Evolutionary conservation across 2,113 vertebrate genomes (phyloP).

Genomic region (Rallus limicola): DNA sequence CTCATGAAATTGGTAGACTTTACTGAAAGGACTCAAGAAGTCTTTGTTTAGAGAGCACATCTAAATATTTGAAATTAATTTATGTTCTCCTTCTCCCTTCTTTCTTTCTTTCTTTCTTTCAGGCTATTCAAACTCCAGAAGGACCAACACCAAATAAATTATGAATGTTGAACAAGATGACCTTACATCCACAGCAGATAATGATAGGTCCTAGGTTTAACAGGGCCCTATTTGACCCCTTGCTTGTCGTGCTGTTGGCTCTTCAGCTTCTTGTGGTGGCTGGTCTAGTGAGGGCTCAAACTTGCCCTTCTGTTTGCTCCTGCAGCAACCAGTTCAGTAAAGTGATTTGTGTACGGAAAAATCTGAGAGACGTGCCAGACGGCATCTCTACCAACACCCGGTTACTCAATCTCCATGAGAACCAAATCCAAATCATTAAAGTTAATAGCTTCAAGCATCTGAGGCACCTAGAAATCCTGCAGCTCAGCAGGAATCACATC

Average conservation of each 20-base stretch:
- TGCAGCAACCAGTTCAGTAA: conserved; percentile 99
- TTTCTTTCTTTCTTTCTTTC: conserved; percentile 65
- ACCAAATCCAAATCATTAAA: conserved; percentile 98
- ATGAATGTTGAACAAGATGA: conserved; percentile 99
- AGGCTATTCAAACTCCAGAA: conserved; percentile 85
- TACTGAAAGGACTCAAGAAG: neutral
- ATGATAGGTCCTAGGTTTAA: conserved; percentile 99
- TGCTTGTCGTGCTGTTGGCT: conserved; percentile 97
- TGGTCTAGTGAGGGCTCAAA: conserved; percentile 96
- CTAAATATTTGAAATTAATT: neutral
- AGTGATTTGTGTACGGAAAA: conserved; percentile 95
- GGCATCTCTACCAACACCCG: conserved; percentile 98
- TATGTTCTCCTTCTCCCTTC: conserved; percentile 49
- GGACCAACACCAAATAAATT: conserved; percentile 95
- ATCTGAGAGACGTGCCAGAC: conserved; percentile 96
- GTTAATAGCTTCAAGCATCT: conserved; percentile 99
- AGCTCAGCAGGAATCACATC: conserved; percentile 98
- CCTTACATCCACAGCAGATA: conserved; percentile 99
- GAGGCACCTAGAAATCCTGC: conserved; percentile 95
- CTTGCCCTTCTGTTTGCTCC: conserved; percentile 97
- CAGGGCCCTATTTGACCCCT: conserved; percentile 99
- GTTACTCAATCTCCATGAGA: conserved; percentile 98
- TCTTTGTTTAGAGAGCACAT: neutral
- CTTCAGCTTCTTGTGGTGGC: conserved; percentile 98
- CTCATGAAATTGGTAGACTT: neutral